Conservation (phyloP, 1,140 invertebrate genomes). For the Aplysia californica region DNA sequence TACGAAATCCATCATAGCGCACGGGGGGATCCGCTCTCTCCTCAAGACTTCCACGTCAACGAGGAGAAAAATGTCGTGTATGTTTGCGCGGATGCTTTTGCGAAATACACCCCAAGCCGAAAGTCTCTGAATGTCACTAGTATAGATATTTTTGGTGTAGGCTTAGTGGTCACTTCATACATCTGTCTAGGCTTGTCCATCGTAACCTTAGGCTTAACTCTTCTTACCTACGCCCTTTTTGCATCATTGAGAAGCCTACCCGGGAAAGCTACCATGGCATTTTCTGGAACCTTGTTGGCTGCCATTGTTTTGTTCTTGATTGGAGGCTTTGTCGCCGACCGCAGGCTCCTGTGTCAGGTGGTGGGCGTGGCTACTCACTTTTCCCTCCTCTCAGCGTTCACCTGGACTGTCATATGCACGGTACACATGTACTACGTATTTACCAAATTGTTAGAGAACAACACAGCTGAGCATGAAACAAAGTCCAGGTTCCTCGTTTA, state of each 20-base stretch:
- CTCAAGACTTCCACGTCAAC: too few relatives aligned
- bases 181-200: not conserved
- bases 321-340: not conserved
- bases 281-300: not conserved
- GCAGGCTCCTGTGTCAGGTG: not conserved
- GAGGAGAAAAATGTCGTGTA: too few relatives aligned
- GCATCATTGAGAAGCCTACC: not conserved
- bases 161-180: not conserved
- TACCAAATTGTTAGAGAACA: not conserved
- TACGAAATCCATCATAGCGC: too few relatives aligned
- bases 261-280: slow-evolving; percentile 11
- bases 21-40: too few relatives aligned
- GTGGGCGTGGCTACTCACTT: slow-evolving; percentile 10
- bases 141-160: not conserved
- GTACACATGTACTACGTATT: not conserved
- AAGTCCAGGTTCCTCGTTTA: not conserved
- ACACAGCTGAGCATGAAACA: not conserved
- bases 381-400: slow-evolving; percentile 5
- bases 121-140: too few relatives aligned
- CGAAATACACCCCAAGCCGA: too few relatives aligned
- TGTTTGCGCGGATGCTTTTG: too few relatives aligned
- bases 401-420: not conserved
- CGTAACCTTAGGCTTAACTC: not conserved
- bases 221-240: slow-evolving; percentile 13
- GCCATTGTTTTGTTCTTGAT: not conserved